Evolutionary conservation across 2,113 vertebrate genomes (phyloP).

Genomic region (Gambusia affinis): DNA sequence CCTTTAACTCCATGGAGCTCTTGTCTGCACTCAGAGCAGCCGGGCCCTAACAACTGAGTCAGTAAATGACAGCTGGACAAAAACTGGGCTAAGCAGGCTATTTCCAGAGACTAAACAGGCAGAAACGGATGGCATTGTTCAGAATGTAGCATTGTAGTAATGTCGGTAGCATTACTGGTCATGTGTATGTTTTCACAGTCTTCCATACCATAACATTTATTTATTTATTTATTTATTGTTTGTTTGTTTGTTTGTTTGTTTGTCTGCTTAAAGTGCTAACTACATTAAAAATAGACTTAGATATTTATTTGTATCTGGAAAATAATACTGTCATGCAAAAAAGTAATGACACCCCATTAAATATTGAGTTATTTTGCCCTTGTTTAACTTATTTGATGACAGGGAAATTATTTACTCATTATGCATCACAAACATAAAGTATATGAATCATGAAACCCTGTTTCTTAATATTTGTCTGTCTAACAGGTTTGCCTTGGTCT

Average conservation of each 20-base stretch:
- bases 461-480: neutral
- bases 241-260: too few relatives aligned
- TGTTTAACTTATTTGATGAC: too few relatives aligned
- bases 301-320: neutral
- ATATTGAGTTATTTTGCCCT: too few relatives aligned
- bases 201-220: neutral
- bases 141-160: slow-evolving; percentile 25
- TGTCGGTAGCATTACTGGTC: slow-evolving; percentile 26
- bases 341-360: too few relatives aligned
- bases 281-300: neutral
- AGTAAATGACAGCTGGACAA: slow-evolving; percentile 31
- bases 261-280: neutral
- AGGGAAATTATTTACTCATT: neutral
- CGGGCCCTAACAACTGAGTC: slow-evolving; percentile 10
- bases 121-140: neutral
- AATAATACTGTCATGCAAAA: neutral
- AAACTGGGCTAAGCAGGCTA: slow-evolving; percentile 2
- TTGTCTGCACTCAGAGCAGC: slow-evolving; percentile 27
- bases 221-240: too few relatives aligned
- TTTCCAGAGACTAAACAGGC: neutral
- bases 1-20: neutral
- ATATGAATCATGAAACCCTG: neutral
- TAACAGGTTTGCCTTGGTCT: neutral
- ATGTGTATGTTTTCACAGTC: neutral
- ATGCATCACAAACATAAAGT: neutral